A percentile compares a stretch with the other conserved stretches of the same genome.
Evolutionary conservation across 2,888 invertebrate genomes (phyloP).

Genomic region (Drosophila sordidapex): DNA sequence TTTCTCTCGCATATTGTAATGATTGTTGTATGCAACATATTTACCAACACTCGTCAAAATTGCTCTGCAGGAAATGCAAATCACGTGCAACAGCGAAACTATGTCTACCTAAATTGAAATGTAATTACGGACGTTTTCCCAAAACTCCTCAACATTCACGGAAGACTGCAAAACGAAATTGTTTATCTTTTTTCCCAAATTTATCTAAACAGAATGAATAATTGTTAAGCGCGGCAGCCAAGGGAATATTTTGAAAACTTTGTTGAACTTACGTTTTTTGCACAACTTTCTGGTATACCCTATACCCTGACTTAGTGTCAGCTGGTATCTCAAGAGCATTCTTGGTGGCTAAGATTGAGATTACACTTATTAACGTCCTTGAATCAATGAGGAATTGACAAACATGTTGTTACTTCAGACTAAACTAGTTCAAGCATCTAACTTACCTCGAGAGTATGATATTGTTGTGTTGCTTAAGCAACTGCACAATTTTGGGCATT

Average conservation of each 20-base stretch:
- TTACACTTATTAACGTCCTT: neutral
- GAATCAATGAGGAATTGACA: neutral
- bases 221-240: too few species aligned
- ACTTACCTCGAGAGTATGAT: neutral
- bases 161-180: slow-evolving; percentile 1
- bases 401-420: neutral
- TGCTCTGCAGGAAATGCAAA: slow-evolving; percentile 5
- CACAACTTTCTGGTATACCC: neutral
- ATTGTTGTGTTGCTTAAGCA: neutral
- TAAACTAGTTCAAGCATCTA: slow-evolving; percentile 1
- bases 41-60: neutral
- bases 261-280: neutral
- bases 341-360: neutral
- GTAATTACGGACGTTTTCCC: slow-evolving; percentile 18
- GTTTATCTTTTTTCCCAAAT: slow-evolving; percentile 14
- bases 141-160: neutral
- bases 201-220: slow-evolving; percentile 7
- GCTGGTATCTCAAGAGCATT: neutral
- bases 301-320: neutral
- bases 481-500: slow-evolving; percentile 9
- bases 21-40: neutral
- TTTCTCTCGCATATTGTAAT: neutral
- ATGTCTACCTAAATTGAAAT: slow-evolving; percentile 7
- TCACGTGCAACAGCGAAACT: slow-evolving; percentile 8
- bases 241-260: neutral